Conservation (phyloP, 2,888 invertebrate species). For the Ceratothoa steindachneri region DNA sequence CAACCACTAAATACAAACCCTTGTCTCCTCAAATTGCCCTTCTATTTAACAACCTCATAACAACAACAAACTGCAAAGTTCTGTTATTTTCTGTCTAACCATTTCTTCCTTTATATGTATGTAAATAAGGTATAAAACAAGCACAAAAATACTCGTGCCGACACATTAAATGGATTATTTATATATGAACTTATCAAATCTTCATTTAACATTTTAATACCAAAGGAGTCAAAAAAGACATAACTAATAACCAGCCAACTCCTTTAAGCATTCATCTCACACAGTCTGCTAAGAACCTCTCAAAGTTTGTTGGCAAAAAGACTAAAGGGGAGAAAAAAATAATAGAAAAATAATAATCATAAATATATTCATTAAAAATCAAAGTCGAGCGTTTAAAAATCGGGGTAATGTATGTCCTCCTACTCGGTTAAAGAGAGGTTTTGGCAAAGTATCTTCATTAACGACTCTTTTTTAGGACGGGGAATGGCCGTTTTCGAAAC, state of each 20-base stretch:
- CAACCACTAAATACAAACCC: too few relatives aligned
- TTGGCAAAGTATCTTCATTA: constrained; percentile 15
- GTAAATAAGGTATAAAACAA: too few relatives aligned
- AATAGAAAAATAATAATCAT: constrained; percentile 6
- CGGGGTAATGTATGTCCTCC: constrained; percentile 7
- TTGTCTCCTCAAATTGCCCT: too few relatives aligned
- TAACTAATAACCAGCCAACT: background rate
- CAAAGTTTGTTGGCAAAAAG: constrained; percentile 9
- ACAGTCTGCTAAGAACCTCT: background rate
- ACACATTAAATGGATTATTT: background rate
- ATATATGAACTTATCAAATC: constrained; percentile 5
- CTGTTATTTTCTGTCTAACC: too few relatives aligned
- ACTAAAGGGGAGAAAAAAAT: too few relatives aligned
- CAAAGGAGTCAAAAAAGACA: background rate
- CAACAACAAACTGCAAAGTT: too few relatives aligned
- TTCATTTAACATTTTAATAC: background rate
- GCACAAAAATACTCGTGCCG: too few relatives aligned
- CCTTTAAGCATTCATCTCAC: background rate
- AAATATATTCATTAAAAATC: constrained; percentile 2
- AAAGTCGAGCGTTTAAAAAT: background rate
- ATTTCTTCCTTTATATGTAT: too few relatives aligned
- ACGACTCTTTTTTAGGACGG: background rate
- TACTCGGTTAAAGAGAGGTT: constrained; percentile 6
- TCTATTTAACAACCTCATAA: too few relatives aligned
- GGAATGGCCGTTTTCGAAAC: constrained; percentile 12